Conservation (phyloP, 2,888 invertebrate genomes). For the Ophion obscuratus region DNA sequence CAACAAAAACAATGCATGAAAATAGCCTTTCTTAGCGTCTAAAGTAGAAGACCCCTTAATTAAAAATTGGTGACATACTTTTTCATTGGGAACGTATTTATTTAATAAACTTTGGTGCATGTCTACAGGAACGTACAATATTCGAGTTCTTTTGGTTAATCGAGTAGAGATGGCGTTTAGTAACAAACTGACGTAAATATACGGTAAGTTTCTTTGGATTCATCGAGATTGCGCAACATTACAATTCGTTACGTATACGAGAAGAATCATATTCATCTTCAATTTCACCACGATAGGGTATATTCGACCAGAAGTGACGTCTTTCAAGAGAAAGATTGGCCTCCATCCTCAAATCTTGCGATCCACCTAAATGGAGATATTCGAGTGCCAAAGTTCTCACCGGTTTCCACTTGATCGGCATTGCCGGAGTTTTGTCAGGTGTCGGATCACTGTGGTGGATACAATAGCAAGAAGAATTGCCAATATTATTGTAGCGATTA, state of each 20-base stretch:
- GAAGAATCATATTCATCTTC: constrained; percentile 20
- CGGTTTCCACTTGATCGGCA: constrained; percentile 86
- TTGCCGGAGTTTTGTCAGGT: constrained; percentile 83
- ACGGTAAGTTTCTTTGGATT: background rate
- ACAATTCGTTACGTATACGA: constrained; percentile 71
- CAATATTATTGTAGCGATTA: background rate
- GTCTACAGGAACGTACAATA: no score
- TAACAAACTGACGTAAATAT: background rate
- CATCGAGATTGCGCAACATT: constrained; percentile 3
- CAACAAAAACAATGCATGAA: no score
- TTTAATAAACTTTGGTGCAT: no score
- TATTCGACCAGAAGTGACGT: constrained; percentile 87
- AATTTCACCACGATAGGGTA: constrained; percentile 76
- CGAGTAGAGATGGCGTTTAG: no score
- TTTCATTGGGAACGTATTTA: no score
- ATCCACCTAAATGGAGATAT: constrained; percentile 85
- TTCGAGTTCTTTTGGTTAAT: no score
- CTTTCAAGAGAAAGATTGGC: constrained; percentile 86
- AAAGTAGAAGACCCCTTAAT: no score
- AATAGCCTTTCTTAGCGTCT: no score
- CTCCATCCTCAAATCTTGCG: constrained; percentile 85
- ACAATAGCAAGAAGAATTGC: background rate
- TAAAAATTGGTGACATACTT: no score
- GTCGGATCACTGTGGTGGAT: constrained; percentile 88
- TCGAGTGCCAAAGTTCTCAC: constrained; percentile 85